Conservation (phyloP, 2,888 invertebrate genomes). For the Rhabditoides inermis region DNA sequence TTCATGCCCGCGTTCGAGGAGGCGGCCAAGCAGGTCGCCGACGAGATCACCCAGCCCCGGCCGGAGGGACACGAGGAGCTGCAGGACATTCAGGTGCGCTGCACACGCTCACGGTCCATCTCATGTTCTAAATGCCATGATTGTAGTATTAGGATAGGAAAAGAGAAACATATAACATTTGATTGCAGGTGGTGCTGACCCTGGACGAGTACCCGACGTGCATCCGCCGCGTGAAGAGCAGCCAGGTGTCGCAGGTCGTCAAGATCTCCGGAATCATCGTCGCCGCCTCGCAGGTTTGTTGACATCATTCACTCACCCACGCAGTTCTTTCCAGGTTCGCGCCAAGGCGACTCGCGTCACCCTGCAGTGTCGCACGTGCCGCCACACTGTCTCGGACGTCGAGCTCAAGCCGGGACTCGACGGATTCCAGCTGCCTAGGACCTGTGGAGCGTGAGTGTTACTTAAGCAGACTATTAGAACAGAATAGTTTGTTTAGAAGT, state of each 20-base stretch:
- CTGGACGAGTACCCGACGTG: slow-evolving; percentile 39
- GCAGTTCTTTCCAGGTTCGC: slow-evolving; percentile 62
- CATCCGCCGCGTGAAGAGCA: slow-evolving; percentile 63
- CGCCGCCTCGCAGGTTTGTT: slow-evolving; percentile 68
- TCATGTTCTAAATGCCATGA: background rate
- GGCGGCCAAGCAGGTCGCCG: slow-evolving; percentile 88
- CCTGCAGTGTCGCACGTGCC: slow-evolving; percentile 84
- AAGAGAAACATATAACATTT: background rate
- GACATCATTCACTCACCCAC: no score
- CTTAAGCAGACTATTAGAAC: slow-evolving; percentile 4
- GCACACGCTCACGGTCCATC: background rate
- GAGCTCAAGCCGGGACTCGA: slow-evolving; percentile 87
- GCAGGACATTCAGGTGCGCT: slow-evolving; percentile 77
- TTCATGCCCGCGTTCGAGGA: slow-evolving; percentile 88
- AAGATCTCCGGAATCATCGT: slow-evolving; percentile 93
- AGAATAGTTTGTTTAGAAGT: no score
- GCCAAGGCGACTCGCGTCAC: slow-evolving; percentile 90
- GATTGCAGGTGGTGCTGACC: slow-evolving; percentile 23
- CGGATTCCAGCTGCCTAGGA: slow-evolving; percentile 85
- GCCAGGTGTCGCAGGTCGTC: slow-evolving; percentile 80
- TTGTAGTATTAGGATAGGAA: background rate
- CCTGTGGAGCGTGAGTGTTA: slow-evolving; percentile 74
- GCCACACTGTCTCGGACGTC: slow-evolving; percentile 78
- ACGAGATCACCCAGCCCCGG: slow-evolving; percentile 86
- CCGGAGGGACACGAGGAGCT: slow-evolving; percentile 80